Base-by-base conservation (phyloP, 2,113 vertebrate species). In the Sarotherodon lohbergeri region DNA sequence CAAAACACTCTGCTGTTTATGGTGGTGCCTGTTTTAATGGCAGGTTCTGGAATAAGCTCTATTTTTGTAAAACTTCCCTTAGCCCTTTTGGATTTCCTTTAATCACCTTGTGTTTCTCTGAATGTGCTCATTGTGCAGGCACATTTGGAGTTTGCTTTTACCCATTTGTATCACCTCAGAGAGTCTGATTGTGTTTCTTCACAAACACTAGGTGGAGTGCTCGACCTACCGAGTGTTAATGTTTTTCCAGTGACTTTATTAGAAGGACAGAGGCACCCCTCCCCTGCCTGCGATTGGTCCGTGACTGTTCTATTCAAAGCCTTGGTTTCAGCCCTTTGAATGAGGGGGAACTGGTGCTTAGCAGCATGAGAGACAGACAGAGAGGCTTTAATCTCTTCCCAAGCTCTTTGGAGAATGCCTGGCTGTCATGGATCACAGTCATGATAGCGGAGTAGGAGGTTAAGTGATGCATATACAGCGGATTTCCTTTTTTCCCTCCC, bases 211-310 rank as follows among this genome's bases (percentile, higher is more conserved):
- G 95, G 80, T 90, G 95, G 95, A 43, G 71, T 8, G 14, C 81
- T 91, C 76, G 71, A 73, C 19, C 88, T 17, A 12, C 63, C 61
- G 3, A 55, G 4, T 78, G 9, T 9, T 1, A 19, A 2, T 66
- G 39, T 19, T 73, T 10, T 68, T 32, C 43, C 41, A 0, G 54
- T 63, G 90, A 84, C 85, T 85, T 87, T 50, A 90, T 14, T 81
- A 17, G 68, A 81, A 85, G 81, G 86, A 83, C 61, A 82, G 41
- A 19, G 24, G 85, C 83, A 9, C 87, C 73, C 82, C 91, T 92
- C 91, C 91, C 90, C 91, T 71, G 34, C n/a, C 27, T 85, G 79
- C 76, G 81, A 94, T 93, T 93, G 90, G 89, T 86, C 87, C 9
- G 13, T 27, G 22, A 3, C 71, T 36, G 81, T 88, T 92, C 90